Conservation (phyloP, 2,797 vertebrate species). For the Hippoglossus hippoglossus region DNA sequence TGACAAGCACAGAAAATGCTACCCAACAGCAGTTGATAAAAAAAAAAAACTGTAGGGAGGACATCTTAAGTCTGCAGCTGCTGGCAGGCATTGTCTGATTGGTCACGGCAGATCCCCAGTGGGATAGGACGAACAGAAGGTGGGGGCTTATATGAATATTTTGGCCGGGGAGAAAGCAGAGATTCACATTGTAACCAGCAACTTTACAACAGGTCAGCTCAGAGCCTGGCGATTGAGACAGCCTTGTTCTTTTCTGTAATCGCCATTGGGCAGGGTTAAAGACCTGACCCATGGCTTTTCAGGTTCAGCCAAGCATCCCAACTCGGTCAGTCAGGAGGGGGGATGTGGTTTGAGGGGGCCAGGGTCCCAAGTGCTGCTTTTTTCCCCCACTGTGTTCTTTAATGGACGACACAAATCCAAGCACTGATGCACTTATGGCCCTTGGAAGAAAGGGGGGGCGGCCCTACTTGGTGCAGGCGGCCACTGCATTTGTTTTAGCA, state of each 20-base stretch:
- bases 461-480: slow-evolving; percentile 19
- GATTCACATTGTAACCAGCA: slow-evolving; percentile 49
- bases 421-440: slow-evolving; percentile 51
- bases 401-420: slow-evolving; percentile 65
- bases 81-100: slow-evolving; percentile 72
- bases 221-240: slow-evolving; percentile 36
- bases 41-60: slow-evolving; percentile 30
- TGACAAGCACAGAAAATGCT: slow-evolving; percentile 32
- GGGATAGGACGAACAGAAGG: slow-evolving; percentile 44
- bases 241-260: slow-evolving; percentile 51
- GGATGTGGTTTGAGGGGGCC: slow-evolving; percentile 31
- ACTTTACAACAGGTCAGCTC: slow-evolving; percentile 49
- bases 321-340: slow-evolving; percentile 44
- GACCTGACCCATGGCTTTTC: slow-evolving; percentile 68
- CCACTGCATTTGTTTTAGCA: slow-evolving; percentile 26
- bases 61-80: slow-evolving; percentile 77
- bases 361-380: slow-evolving; percentile 36
- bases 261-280: slow-evolving; percentile 57
- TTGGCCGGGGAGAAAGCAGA: slow-evolving; percentile 44
- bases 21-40: slow-evolving; percentile 17
- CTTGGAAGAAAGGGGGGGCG: background rate
- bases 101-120: slow-evolving; percentile 69
- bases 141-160: slow-evolving; percentile 60
- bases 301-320: slow-evolving; percentile 70
- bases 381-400: slow-evolving; percentile 52